phyloP scores from a whole-genome alignment of 2,888 invertebrate genomes.

The Uropetala carovei region DNA sequence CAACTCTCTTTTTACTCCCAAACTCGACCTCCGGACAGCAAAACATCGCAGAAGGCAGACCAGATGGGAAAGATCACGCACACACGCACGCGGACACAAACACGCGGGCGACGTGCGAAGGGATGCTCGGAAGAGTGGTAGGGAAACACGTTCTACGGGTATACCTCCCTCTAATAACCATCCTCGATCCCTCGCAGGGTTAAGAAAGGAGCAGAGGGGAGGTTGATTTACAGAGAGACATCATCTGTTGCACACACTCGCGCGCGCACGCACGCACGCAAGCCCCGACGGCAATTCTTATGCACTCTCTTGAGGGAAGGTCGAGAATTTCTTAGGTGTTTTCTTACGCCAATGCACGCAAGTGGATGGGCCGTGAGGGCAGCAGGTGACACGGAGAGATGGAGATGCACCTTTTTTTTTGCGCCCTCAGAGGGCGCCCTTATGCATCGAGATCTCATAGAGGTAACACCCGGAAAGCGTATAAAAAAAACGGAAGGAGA shows the following conservation, averaged over 20 bases:
- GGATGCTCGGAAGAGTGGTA: background rate
- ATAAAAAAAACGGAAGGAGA: background rate
- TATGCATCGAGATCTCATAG: background rate
- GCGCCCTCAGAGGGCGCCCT: background rate
- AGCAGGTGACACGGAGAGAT: background rate
- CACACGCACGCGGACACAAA: background rate
- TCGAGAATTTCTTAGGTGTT: background rate
- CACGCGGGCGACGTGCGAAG: background rate
- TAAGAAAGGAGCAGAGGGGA: background rate
- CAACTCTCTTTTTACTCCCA: background rate
- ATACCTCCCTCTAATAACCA: background rate
- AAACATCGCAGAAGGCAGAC: slow-evolving; percentile 48
- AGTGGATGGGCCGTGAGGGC: background rate
- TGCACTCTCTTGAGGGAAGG: background rate
- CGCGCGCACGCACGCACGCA: background rate
- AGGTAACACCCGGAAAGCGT: background rate
- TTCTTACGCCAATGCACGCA: background rate
- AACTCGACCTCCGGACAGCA: background rate
- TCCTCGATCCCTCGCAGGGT: background rate
- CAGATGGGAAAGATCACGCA: slow-evolving; percentile 26
- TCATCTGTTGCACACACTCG: background rate
- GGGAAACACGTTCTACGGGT: slow-evolving; percentile 9
- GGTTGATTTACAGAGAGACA: background rate
- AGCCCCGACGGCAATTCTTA: background rate
- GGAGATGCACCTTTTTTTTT: too few relatives aligned